Evolutionary conservation across 2,888 invertebrate species (phyloP), one percentile per base, ranked within the genome.

Genomic region (Dolichomitus sp.): DNA sequence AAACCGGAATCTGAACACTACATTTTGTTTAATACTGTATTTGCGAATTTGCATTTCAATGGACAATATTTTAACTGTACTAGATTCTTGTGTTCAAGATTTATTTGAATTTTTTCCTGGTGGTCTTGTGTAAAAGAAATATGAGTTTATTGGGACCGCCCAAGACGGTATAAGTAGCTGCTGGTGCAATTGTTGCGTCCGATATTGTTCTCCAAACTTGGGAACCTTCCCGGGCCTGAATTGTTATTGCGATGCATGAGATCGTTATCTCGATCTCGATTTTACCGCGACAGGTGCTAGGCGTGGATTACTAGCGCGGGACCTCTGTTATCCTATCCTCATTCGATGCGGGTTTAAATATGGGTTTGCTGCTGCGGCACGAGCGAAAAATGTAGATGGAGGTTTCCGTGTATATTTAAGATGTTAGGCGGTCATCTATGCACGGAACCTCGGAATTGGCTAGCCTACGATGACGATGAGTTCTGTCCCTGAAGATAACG

Each of bases 211-310:
- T 70, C 69, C 27, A 63, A 61, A 54, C 61, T 63, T 75, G 27
- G 17, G 61, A 63, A 75, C 63, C 54, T 61, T 42, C 30, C 12
- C 59, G 61, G 37, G 52, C 27, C 14, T 57, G 68, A 61, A 74
- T 80, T 63, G 66, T 73, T 79, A 48, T n/a, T n/a, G 48, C 48
- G 59, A 59, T 48, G 50, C 73, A 59, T 11, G 61, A 61, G 80
- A 74, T 74, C 52, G 59, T 74, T 74, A 45, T 74, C 68, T 80
- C 68, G 80, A 74, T 80, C 61, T 73, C 61, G 73, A 73, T 74
- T 69, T 42, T 63, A 50, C 17, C 50, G 68, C 61, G 61, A 73
- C 73, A 68, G 59, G 59, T 52, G 79, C 63, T 19, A 52, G 72
- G 65, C 42, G 40, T 65, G 19, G 42, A 65, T 59, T 30, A 78